These are phyloP conservation scores for Eremophila alpestris DNA, from an alignment of 2,797 vertebrate genomes.

Conservation along the genomic window DNA sequence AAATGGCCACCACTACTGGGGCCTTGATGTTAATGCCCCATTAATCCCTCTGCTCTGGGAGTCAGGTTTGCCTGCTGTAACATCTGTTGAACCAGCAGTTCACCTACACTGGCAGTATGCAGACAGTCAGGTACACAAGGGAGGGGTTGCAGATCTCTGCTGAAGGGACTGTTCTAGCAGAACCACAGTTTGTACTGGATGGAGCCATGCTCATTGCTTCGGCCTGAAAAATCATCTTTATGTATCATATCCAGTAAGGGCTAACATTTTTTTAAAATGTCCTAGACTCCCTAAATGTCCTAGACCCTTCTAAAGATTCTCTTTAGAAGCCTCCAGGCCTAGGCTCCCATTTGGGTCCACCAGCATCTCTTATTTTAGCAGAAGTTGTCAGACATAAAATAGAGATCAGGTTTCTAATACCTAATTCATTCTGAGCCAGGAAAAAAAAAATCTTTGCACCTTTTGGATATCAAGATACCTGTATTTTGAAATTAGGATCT, in stretches of 20 bases:
- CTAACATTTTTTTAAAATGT: background rate
- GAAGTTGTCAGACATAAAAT: background rate
- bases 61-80: constrained; percentile 17
- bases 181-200: background rate
- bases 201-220: background rate
- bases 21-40: constrained; percentile 19
- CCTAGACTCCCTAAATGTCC: background rate
- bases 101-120: background rate
- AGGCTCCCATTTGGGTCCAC: background rate
- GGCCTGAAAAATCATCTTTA: background rate
- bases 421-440: background rate
- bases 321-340: no score
- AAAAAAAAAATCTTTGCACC: background rate
- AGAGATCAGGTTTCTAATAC: background rate
- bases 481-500: background rate
- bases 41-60: background rate
- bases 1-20: background rate
- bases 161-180: background rate
- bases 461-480: background rate
- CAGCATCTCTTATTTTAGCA: background rate
- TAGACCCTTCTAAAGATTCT: no score
- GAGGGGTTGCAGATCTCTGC: background rate
- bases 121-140: background rate
- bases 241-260: background rate
- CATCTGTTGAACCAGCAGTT: constrained; percentile 39